These are phyloP conservation scores for Macrosoma leucophasiata DNA, from an alignment of 2,888 invertebrate genomes.

Conservation along the genomic window DNA sequence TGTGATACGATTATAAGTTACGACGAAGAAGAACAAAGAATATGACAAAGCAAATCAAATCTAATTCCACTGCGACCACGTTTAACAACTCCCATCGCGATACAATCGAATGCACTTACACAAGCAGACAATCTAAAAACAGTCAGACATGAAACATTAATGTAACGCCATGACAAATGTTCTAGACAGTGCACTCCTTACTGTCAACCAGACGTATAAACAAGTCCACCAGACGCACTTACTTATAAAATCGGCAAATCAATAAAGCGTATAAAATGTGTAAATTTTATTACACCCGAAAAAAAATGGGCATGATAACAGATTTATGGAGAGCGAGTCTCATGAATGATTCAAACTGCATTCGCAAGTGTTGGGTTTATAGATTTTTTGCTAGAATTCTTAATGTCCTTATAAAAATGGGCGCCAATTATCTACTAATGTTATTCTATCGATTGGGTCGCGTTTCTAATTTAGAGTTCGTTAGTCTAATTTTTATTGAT, in stretches of 20 bases:
- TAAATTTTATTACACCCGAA: slow-evolving; percentile 40
- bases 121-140: slow-evolving; percentile 19
- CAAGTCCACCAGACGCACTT: slow-evolving; percentile 25
- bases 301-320: slow-evolving; percentile 34
- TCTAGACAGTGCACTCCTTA: slow-evolving; percentile 54
- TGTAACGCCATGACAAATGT: slow-evolving; percentile 54
- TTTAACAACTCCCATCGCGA: no score
- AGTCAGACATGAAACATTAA: slow-evolving; percentile 46
- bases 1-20: no score
- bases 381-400: slow-evolving; percentile 40
- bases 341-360: slow-evolving; percentile 47
- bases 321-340: slow-evolving; percentile 44
- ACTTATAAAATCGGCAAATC: slow-evolving; percentile 43
- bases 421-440: no score
- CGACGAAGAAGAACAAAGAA: no score
- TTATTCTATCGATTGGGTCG: no score
- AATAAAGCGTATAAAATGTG: slow-evolving; percentile 38
- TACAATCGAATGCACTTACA: slow-evolving; percentile 21
- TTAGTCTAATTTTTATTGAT: no score
- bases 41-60: no score
- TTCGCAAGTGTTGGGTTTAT: slow-evolving; percentile 21
- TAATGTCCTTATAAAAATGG: no score
- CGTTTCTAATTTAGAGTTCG: no score
- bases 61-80: no score
- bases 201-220: slow-evolving; percentile 34